phyloP scores from a whole-genome alignment of 2,888 invertebrate species.

The Tetrapedia diversipes region DNA sequence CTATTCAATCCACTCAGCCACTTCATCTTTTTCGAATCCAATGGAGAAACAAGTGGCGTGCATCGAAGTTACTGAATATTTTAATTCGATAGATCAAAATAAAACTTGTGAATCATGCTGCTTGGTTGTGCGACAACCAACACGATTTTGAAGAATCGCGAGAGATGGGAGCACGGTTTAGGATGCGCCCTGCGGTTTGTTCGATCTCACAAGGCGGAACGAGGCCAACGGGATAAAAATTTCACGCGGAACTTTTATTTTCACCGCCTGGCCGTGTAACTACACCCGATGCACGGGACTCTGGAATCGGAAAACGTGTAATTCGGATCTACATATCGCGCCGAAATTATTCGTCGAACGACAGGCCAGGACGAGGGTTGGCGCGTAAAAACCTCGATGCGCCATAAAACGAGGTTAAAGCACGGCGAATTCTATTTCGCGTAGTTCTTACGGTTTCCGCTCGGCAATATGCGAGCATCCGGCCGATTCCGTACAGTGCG shows the following conservation, averaged over 20 bases:
- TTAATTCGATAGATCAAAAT: constrained; percentile 6
- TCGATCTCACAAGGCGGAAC: constrained; percentile 25
- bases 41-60: no score
- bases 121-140: constrained; percentile 7
- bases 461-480: constrained; percentile 12
- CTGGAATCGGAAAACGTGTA: constrained; percentile 35
- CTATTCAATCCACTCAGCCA: no score
- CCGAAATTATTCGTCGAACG: constrained; percentile 63
- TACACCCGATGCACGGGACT: constrained; percentile 25
- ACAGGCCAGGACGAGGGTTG: constrained; percentile 42
- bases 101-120: neutral
- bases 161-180: constrained; percentile 26
- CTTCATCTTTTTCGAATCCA: no score
- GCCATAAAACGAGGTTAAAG: constrained; percentile 54
- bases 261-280: constrained; percentile 38
- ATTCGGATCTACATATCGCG: constrained; percentile 35
- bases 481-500: constrained; percentile 12
- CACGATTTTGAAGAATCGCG: constrained; percentile 35
- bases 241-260: constrained; percentile 57
- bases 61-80: constrained; percentile 25
- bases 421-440: constrained; percentile 46
- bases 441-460: constrained; percentile 37
- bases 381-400: constrained; percentile 49
- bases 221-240: constrained; percentile 53
- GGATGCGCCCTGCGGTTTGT: no score